Evolutionary conservation across 2,888 invertebrate species (phyloP), one percentile per base, ranked within the genome.

Genomic region (Drosophila aldrichi): DNA sequence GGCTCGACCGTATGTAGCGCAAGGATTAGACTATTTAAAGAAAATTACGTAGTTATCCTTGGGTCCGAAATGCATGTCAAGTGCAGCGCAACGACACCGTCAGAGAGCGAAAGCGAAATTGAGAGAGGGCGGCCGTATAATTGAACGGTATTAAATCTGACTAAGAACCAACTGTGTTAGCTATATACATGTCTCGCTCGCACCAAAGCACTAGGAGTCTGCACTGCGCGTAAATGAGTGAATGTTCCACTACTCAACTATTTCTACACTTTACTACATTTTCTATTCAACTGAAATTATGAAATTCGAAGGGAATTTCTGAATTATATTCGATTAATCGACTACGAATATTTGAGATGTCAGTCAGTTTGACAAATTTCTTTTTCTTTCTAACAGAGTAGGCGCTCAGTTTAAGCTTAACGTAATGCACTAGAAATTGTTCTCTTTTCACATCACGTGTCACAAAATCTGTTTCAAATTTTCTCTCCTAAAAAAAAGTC

Each of bases 11-110:
- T 70, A 81, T 74, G 81, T 79, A 81, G 82, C 74, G 72, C 89
- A 86, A 86, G 88, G 87, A 86, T 88, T 88, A 79, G 77, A 69
- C 62, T 77, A 72, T 73, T 74, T 64, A 74, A 73, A 77, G 75
- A 75, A 75, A 76, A 77, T 79, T 73, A 71, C 77, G 60, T 69
- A 73, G 70, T 62, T 71, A 81, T 86, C 79, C 87, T 81, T 74
- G 73, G 61, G 66, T 75, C 61, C 62, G 59, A 66, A 73, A 66
- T 65, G 58, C 54, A 62, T 74, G 63, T 74, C 75, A 75, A 77
- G 62, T 65, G 74, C 64, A 51, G 43, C 59, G 43, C 63, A 60
- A 20, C 40, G 49, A 49, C 54, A 29, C 22, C 10, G 48, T 7
- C 43, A 18, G 38, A 54, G 16, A 57, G 38, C 59, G 34, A 41